Base-by-base conservation (phyloP, 2,113 vertebrate species). In the Datnioides undecimradiatus region DNA sequence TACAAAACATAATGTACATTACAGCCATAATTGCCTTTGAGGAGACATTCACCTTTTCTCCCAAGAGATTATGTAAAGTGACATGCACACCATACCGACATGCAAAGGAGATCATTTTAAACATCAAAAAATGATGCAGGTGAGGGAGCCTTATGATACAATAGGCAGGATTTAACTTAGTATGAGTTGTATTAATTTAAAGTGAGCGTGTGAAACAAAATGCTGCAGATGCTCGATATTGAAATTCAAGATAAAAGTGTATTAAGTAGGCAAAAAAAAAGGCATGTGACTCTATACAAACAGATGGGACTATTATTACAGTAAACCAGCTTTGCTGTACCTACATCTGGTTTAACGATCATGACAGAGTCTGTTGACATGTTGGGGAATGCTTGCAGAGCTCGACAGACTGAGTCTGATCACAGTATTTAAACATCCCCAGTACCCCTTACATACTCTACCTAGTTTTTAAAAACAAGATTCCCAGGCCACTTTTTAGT, bases 51-150 rank as follows among this genome's bases (percentile, higher is more conserved):
- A 69, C n/a, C 31, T 74, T 58, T 58, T 78, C 48, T 62, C 70
- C 36, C 4, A 19, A 57, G 46, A 58, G 38, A 70, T 59, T 63
- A 57, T 58, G 38, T 77, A 55, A 81, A 84, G 83, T 74, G 65
- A 81, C 90, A 90, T 93, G 91, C 93, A 93, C 49, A 85, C 43
- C 33, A 54, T 70, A 68, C 49, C 6, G 23, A 82, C 92, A 91
- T 93, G 91, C 90, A 91, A 41, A 70, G 75, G 45, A 84, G 58
- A 63, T 79, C n/a, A 54, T 48, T 75, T 54, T 10, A 59, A 59
- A 83, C 77, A 84, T 76, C 60, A 40, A 67, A 73, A 41, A 51
- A 67, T 57, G 38, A 83, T 82, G 74, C 75, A 88, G 83, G n/a
- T n/a, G n/a, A n/a, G n/a, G n/a, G 21, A 13, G 0, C 5, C 31